Base-by-base conservation (phyloP, 1,140 invertebrate species). In the Phocides pigmalion region DNA sequence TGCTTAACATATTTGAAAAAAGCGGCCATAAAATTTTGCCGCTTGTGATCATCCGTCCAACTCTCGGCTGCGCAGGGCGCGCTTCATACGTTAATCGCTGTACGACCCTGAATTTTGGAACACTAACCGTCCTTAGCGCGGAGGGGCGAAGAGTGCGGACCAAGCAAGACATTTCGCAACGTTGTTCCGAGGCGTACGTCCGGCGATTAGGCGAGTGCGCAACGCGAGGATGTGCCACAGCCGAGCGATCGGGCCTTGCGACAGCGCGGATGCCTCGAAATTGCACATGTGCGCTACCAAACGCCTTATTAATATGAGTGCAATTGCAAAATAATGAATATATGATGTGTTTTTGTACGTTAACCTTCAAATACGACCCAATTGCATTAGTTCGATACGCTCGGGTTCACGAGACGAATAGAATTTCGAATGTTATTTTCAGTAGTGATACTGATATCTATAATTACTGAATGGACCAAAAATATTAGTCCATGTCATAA, bases 241-340 rank as follows among this genome's bases (percentile, higher is more conserved):
- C 64, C 69, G 70, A 69, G 68, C 72, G 78, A 76, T 59, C 77
- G 78, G 66, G 46, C 65, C 81, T 90, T 90, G 80, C 87, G 87
- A 84, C 83, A 90, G 76, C 82, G 81, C 84, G 84, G 85, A 88
- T 88, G 82, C 78, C 76, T 71, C 78, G 69, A 66, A 76, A 77
- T 90, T 87, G 82, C 83, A 79, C 76, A 58, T 68, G 68, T 76
- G 67, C 68, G 70, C 75, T 74, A 76, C 62, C 68, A 71, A 70
- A 76, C 79, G 69, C 69, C 78, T 82, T 84, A 84, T 86, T 85
- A 85, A 88, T 85, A 88, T 79, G 69, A 84, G 72, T 79, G 80
- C 80, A 77, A 68, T 90, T 87, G 79, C 84, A 81, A 87, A 85
- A 87, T 81, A 82, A 78, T 74, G 72, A 80, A 82, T 84, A 79